Evolutionary conservation across 2,888 invertebrate genomes (phyloP).

Genomic region (Watsonalla binaria): DNA sequence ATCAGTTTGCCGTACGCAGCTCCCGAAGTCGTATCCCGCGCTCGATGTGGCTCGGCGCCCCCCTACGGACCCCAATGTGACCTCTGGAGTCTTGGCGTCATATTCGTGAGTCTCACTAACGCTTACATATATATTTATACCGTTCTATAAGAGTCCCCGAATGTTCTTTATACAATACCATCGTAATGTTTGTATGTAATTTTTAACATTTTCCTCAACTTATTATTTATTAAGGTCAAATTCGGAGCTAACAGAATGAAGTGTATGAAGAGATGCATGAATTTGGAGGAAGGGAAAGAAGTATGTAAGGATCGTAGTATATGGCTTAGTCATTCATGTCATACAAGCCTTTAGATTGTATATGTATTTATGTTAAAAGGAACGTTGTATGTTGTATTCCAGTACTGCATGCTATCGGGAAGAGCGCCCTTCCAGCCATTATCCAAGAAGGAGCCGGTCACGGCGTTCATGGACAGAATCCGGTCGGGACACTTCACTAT

Average conservation of each 20-base stretch:
- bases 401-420: conserved; percentile 91
- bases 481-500: conserved; percentile 88
- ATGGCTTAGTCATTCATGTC: too few relatives aligned
- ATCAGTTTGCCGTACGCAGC: conserved; percentile 91
- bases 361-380: not conserved
- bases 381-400: conserved; percentile 16
- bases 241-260: too few relatives aligned
- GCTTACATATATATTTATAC: too few relatives aligned
- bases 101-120: conserved; percentile 79
- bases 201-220: too few relatives aligned
- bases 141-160: too few relatives aligned
- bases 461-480: conserved; percentile 88
- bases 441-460: conserved; percentile 84
- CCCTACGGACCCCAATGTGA: conserved; percentile 96
- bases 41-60: conserved; percentile 47
- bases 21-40: conserved; percentile 89
- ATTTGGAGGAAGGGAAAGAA: too few relatives aligned
- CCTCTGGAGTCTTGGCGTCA: conserved; percentile 97
- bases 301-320: too few relatives aligned
- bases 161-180: too few relatives aligned
- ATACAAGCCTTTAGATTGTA: too few relatives aligned
- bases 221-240: too few relatives aligned
- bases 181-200: too few relatives aligned
- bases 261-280: too few relatives aligned
- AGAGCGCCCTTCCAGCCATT: conserved; percentile 90